Base-by-base conservation (phyloP, 1,140 invertebrate genomes). In the Matsumurasca onukii region DNA sequence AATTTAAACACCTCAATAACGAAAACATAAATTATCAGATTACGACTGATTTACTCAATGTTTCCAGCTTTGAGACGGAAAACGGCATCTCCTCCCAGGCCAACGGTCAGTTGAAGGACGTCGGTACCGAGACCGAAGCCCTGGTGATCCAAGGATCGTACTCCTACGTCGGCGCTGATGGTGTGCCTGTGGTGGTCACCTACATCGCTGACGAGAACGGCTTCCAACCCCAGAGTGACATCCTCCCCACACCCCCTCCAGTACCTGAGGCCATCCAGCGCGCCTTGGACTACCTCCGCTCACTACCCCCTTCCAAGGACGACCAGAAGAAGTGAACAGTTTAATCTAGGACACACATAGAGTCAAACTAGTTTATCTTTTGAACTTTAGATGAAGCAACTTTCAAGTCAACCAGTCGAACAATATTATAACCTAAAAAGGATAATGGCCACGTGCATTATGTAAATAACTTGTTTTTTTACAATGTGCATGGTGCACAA, bases 171-270 rank as follows among this genome's bases (percentile, higher is more conserved):
- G 86, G 85, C 15, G 84, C 87, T 48, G 86, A 89, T 71, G 88
- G 88, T 59, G 77, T 84, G 39, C 83, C 85, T 25, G 83, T 88
- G 70, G 78, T 81, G 29, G 73, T 90, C 25, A 82, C 79, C 34
- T 90, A 89, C 78, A 81, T 85, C 66, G 86, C 87, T 30, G 91
- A 92, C 76, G 89, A 92, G 79, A 89, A 89, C 73, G 90, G 90
- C 39, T 93, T 89, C 82, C 86, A 55, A n/a, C 68, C 71, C 22
- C 62, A 72, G 48, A 52, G 68, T 3, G 71, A 49, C 25, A 57
- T 65, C 31, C 57, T 73, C 13, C 72, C 72, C 13, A 70, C 69
- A 1, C 67, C 72, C 1, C 72, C 72, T 9, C 67, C 72, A 31
- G 59, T 73, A 5, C 74, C 73, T 24, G 71, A 34, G n/a, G 73